These are phyloP conservation scores for Genyomyrus donnyi DNA, from an alignment of 2,113 vertebrate species.

Conservation along the genomic window DNA sequence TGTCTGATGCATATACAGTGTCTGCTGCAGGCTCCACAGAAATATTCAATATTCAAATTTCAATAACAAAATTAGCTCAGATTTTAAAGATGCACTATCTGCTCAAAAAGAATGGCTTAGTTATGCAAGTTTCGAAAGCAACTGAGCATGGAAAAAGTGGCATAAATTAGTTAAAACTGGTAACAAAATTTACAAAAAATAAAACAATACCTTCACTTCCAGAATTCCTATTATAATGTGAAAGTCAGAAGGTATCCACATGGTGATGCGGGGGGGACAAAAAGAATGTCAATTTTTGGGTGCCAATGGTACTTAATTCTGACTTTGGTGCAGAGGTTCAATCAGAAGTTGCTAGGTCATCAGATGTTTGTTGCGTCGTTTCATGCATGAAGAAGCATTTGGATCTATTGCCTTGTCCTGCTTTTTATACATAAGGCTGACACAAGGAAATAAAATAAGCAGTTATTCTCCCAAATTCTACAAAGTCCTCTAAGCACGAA, in stretches of 20 bases:
- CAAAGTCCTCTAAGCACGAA: neutral
- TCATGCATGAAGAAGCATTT: neutral
- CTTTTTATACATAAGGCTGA: neutral
- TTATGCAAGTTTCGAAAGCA: neutral
- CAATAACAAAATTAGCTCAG: neutral
- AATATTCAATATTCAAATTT: neutral
- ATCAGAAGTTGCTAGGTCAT: neutral
- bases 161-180: neutral
- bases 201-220: neutral
- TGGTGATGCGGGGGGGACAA: neutral
- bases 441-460: neutral
- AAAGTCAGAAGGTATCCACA: neutral
- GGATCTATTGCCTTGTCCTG: neutral
- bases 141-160: neutral
- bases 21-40: neutral
- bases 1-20: neutral
- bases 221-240: neutral
- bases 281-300: neutral
- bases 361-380: neutral
- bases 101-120: neutral
- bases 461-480: neutral
- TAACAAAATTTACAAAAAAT: neutral
- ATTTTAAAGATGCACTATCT: neutral
- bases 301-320: neutral
- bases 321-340: neutral